Evolutionary conservation across 2,888 invertebrate genomes (phyloP).

Genomic region (Spialia ferax): DNA sequence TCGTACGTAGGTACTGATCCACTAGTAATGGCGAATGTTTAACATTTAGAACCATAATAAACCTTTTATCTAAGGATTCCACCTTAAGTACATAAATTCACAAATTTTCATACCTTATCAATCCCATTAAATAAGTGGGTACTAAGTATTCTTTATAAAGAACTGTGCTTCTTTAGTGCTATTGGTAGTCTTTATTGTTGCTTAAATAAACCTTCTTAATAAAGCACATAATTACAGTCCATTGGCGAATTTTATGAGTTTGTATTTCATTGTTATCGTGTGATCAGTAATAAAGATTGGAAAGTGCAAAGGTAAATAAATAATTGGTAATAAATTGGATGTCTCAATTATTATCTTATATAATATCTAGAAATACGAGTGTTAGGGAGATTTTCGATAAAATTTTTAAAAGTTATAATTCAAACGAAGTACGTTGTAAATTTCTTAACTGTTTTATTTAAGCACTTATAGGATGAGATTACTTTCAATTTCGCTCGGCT

Average conservation of each 20-base stretch:
- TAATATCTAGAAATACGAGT: slow-evolving; percentile 3
- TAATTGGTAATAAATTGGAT: slow-evolving; percentile 26
- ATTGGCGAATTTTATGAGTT: slow-evolving; percentile 18
- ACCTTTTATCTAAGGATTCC: no score
- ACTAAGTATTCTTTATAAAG: no score
- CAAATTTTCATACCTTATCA: no score
- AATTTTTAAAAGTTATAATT: slow-evolving; percentile 11
- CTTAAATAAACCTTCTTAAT: slow-evolving; percentile 15
- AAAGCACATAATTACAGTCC: slow-evolving; percentile 6
- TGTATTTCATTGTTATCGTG: slow-evolving; percentile 22
- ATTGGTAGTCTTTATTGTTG: background rate
- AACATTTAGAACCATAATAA: no score
- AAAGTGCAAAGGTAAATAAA: slow-evolving; percentile 28
- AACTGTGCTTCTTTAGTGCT: no score
- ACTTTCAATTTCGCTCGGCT: slow-evolving; percentile 1
- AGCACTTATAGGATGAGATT: background rate
- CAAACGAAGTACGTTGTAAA: slow-evolving; percentile 12
- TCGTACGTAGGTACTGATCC: no score
- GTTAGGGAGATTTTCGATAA: background rate
- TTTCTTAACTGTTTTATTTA: slow-evolving; percentile 7
- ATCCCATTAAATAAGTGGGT: no score
- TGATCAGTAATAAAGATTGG: slow-evolving; percentile 17
- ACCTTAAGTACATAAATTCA: no score
- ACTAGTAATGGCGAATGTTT: no score
- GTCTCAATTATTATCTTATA: slow-evolving; percentile 23